Percentiles rank a stretch among this genome's conserved stretches.
phyloP scores from a whole-genome alignment of 2,888 invertebrate genomes.

The Nephrotoma flavescens region DNA sequence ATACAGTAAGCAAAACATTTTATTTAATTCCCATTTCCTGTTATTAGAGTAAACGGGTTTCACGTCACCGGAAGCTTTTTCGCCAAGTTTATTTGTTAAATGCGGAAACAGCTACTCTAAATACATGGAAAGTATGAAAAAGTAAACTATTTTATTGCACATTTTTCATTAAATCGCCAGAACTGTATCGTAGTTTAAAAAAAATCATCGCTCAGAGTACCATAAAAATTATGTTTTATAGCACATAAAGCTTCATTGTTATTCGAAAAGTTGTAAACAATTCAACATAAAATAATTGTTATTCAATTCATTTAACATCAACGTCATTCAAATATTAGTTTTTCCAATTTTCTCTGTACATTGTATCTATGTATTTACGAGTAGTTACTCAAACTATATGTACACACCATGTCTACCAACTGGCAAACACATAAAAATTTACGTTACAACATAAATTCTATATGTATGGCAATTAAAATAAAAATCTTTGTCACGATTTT shows the following conservation, averaged over 20 bases:
- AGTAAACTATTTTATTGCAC: too few relatives aligned
- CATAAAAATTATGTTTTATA: not conserved
- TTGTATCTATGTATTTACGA: not conserved
- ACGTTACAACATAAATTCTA: not conserved
- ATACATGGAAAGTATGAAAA: too few relatives aligned
- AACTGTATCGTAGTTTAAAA: not conserved
- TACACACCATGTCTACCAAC: not conserved
- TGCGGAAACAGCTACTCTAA: too few relatives aligned
- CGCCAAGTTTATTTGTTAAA: too few relatives aligned
- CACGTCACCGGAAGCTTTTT: not conserved
- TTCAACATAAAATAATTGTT: not conserved
- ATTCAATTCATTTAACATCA: not conserved
- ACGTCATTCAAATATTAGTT: not conserved
- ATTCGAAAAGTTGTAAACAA: not conserved
- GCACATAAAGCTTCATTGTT: not conserved
- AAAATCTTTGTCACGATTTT: not conserved
- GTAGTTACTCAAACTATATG: not conserved
- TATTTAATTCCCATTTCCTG: not conserved
- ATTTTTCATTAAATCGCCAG: not conserved
- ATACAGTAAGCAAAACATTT: not conserved
- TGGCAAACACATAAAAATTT: not conserved
- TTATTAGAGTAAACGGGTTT: not conserved
- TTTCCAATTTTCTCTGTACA: not conserved
- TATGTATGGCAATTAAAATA: not conserved
- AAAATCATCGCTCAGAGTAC: not conserved